phyloP scores from a whole-genome alignment of 2,888 invertebrate genomes.

The Mythimna pallens region DNA sequence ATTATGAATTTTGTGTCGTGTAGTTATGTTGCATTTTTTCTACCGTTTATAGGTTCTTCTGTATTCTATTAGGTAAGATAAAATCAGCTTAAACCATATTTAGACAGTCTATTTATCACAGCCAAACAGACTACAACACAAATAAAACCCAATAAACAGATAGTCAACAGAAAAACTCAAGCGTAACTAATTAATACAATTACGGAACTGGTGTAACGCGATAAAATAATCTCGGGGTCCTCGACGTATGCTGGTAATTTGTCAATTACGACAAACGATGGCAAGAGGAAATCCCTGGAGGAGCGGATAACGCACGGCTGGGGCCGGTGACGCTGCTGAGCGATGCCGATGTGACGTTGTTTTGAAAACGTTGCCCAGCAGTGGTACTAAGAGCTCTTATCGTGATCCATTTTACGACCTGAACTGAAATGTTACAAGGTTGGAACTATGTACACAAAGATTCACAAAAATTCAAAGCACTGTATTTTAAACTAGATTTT shows the following conservation, averaged over 20 bases:
- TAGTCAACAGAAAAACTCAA: constrained; percentile 36
- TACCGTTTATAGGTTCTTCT: background rate
- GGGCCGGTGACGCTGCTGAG: background rate
- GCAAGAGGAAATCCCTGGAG: constrained; percentile 48
- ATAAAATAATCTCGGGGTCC: constrained; percentile 61
- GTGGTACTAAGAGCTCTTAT: too few relatives aligned
- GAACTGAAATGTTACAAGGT: too few relatives aligned
- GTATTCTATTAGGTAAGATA: background rate
- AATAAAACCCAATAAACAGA: constrained; percentile 28
- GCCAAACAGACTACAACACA: constrained; percentile 11
- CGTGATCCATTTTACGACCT: too few relatives aligned
- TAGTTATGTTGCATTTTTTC: background rate
- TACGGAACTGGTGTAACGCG: constrained; percentile 60
- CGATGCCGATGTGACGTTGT: constrained; percentile 16
- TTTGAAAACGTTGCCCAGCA: constrained; percentile 15
- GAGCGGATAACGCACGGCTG: constrained; percentile 37
- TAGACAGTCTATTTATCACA: background rate
- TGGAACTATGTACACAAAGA: too few relatives aligned
- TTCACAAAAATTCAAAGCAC: too few relatives aligned
- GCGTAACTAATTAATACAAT: constrained; percentile 61
- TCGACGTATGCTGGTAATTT: constrained; percentile 56
- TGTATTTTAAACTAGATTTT: too few relatives aligned
- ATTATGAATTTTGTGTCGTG: background rate
- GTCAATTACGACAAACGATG: constrained; percentile 61
- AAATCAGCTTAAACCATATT: background rate